Evolutionary conservation across 2,113 vertebrate genomes (phyloP).

Genomic region (Empidonax traillii): DNA sequence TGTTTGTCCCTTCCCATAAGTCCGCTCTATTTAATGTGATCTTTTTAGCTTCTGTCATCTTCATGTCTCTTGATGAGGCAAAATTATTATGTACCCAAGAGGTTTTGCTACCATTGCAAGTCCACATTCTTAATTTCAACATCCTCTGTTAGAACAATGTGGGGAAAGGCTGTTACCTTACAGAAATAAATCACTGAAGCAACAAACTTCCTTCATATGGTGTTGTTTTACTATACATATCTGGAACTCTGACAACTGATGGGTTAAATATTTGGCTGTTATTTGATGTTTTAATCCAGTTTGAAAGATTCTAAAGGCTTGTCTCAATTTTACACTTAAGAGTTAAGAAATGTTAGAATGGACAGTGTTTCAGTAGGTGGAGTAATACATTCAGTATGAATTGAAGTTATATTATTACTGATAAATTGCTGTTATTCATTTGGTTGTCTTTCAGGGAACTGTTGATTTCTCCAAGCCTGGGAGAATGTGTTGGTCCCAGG

Average conservation of each 20-base stretch:
- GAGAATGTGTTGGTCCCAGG: background rate
- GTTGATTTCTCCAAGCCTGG: background rate
- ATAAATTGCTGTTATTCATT: background rate
- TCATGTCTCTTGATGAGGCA: background rate
- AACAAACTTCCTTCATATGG: background rate
- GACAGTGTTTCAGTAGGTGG: background rate
- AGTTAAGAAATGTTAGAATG: background rate
- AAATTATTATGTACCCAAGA: background rate
- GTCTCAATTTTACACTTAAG: background rate
- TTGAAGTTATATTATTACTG: background rate
- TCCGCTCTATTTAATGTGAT: background rate
- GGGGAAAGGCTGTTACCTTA: background rate
- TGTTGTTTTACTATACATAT: background rate
- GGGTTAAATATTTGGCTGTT: background rate
- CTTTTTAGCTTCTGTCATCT: background rate
- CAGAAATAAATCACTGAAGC: background rate
- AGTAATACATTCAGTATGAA: background rate
- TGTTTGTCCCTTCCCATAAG: background rate
- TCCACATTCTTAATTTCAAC: background rate
- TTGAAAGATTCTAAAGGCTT: background rate
- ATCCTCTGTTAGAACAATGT: background rate
- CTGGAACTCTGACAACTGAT: background rate
- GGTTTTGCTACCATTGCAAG: accelerated
- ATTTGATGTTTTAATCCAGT: background rate
- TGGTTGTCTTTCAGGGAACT: background rate